Percentiles rank a stretch among this genome's conserved stretches.
Evolutionary conservation across 2,113 vertebrate genomes (phyloP).

Genomic region (Paradisaea rubra): DNA sequence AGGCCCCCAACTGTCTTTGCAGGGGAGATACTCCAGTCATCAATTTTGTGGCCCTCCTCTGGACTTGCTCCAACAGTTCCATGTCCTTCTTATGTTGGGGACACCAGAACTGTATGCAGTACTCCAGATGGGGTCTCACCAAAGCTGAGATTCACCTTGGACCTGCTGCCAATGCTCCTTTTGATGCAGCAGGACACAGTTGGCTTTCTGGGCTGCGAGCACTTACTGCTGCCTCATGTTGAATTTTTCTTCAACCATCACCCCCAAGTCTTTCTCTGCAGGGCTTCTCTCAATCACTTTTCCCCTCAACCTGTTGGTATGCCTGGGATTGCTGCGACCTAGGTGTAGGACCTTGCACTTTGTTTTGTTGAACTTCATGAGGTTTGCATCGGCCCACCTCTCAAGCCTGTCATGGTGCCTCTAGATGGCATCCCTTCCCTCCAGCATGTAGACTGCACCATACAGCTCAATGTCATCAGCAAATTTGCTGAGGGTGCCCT

Average conservation of each 20-base stretch:
- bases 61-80: not conserved
- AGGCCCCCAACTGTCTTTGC: not conserved
- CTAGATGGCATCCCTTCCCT: not conserved
- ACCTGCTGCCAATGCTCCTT: not conserved
- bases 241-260: not conserved
- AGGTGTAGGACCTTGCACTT: not conserved
- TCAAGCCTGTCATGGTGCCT: not conserved
- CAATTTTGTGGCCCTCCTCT: not conserved
- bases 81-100: not conserved
- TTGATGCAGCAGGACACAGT: not conserved
- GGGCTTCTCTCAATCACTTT: not conserved
- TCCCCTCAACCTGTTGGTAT: not conserved
- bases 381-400: not conserved
- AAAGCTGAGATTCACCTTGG: not conserved
- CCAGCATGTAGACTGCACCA: not conserved
- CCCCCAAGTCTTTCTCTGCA: not conserved
- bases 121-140: not conserved
- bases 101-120: not conserved
- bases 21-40: not conserved
- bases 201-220: not conserved
- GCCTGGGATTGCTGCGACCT: not conserved
- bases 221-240: not conserved
- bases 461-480: not conserved
- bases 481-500: not conserved
- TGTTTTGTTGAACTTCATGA: not conserved